A percentile compares a stretch with the other conserved stretches of the same genome.
phyloP scores from a whole-genome alignment of 2,888 invertebrate genomes.

The Epistrophella euchroma region DNA sequence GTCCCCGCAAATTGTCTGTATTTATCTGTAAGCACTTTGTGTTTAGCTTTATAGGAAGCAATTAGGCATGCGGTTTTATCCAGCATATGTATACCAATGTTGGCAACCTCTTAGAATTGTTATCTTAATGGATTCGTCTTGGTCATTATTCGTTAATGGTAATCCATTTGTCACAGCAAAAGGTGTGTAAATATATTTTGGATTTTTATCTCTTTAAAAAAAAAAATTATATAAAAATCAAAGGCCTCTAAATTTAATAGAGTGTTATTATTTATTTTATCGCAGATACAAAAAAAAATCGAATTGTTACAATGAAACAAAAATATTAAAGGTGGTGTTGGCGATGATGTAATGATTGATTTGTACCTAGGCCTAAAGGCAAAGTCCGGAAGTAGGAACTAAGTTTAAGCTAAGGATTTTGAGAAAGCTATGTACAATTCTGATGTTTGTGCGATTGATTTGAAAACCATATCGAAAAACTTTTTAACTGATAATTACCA shows the following conservation, averaged over 20 bases:
- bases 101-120: slow-evolving; percentile 44
- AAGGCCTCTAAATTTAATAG: background rate
- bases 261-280: background rate
- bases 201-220: slow-evolving; percentile 5
- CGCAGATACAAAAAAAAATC: background rate
- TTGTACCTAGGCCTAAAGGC: background rate
- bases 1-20: background rate
- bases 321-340: background rate
- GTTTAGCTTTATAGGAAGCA: slow-evolving; percentile 11
- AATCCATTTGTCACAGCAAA: slow-evolving; percentile 46
- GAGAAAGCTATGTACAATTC: no score
- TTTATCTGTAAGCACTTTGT: background rate
- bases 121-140: slow-evolving; percentile 58
- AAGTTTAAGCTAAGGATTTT: background rate
- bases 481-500: no score
- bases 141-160: slow-evolving; percentile 43
- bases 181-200: slow-evolving; percentile 43
- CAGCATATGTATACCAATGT: background rate
- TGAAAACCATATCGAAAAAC: no score
- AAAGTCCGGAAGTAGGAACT: background rate
- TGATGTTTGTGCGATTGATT: no score
- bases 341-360: slow-evolving; percentile 3
- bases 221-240: slow-evolving; percentile 14
- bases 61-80: slow-evolving; percentile 21
- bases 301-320: background rate